phyloP scores from a whole-genome alignment of 2,888 invertebrate species.

The Ophraella communa region DNA sequence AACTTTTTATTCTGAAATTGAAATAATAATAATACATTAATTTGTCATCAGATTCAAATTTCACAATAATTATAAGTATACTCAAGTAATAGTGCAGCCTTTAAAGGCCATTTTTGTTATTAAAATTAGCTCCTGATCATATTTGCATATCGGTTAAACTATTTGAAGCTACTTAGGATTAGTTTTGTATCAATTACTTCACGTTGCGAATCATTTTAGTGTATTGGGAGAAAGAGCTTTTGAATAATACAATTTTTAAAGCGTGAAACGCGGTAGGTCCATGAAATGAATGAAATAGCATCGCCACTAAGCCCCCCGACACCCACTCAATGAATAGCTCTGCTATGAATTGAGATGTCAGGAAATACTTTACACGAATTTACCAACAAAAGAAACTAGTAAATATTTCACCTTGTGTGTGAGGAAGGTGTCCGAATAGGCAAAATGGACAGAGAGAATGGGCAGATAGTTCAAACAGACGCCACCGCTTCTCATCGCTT shows the following conservation, averaged over 20 bases:
- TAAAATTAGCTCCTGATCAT: too few relatives aligned
- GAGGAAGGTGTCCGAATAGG: constrained; percentile 30
- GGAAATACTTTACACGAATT: constrained; percentile 53
- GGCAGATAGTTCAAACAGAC: constrained; percentile 46
- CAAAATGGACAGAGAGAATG: constrained; percentile 29
- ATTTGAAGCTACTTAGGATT: too few relatives aligned
- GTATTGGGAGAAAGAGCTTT: too few relatives aligned
- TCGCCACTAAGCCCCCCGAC: constrained; percentile 30
- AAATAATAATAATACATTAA: too few relatives aligned
- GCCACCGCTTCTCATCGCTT: constrained; percentile 47
- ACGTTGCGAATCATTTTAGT: too few relatives aligned
- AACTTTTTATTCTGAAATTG: too few relatives aligned
- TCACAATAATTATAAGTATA: too few relatives aligned
- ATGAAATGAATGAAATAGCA: constrained; percentile 31
- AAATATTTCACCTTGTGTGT: constrained; percentile 53
- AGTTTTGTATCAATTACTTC: too few relatives aligned
- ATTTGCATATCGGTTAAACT: too few relatives aligned
- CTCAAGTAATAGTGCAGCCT: too few relatives aligned
- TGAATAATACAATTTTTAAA: neutral
- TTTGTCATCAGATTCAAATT: too few relatives aligned
- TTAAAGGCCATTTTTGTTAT: too few relatives aligned
- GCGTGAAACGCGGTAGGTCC: constrained; percentile 31
- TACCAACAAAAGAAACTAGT: constrained; percentile 52
- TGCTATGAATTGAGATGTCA: constrained; percentile 55
- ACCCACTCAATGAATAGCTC: constrained; percentile 49